Evolutionary conservation across 2,113 vertebrate species (phyloP), one percentile per base, ranked within the genome.

Genomic region (Canis aureus): DNA sequence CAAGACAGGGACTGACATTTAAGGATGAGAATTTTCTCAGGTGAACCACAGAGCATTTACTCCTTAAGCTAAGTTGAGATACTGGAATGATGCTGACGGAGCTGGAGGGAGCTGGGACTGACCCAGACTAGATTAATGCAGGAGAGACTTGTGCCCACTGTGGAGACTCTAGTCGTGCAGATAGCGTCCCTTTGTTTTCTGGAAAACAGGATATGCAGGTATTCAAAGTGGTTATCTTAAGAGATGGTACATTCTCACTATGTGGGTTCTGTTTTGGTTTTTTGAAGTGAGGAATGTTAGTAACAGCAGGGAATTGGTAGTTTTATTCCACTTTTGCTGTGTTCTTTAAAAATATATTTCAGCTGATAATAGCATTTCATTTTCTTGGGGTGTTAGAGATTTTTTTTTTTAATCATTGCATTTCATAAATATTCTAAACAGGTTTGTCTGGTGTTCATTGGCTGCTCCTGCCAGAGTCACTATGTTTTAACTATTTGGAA

Each of bases 371-470:
- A 95, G 43, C 73, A 82, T 82, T 92, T 96, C 19, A 80, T 94
- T 89, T 93, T 97, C 49, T 93, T 96, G 89, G 73, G 43, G 25
- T 97, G 57, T 96, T 76, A 92, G 83, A n/a, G 53, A 29, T 87
- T 11, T 94, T 67, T 49, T 49, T 94, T 74, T 92, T 87, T 25
- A 89, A 90, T 8, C 25, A 74, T 87, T 96, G 38, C 19, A 97
- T 97, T 97, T 97, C 43, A 57, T 96, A 57, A 95, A 73, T 85
- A 35, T 60, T 94, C 23, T 89, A 60, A 97, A 91, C 69, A 97
- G 35, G 66, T 96, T 73, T 98, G 49, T 93, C 80, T 92, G 80
- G 51, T 88, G n/a, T 87, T 96, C 76, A 79, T 51, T 96, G 80
- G n/a, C 88, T 89, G 35, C 51, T 94, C 20, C 87, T 95, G 38